A percentile compares a stretch with the other conserved stretches of the same genome.
These are phyloP conservation scores for Stratiomys singularior DNA, from an alignment of 2,888 invertebrate genomes.

Conservation along the genomic window DNA sequence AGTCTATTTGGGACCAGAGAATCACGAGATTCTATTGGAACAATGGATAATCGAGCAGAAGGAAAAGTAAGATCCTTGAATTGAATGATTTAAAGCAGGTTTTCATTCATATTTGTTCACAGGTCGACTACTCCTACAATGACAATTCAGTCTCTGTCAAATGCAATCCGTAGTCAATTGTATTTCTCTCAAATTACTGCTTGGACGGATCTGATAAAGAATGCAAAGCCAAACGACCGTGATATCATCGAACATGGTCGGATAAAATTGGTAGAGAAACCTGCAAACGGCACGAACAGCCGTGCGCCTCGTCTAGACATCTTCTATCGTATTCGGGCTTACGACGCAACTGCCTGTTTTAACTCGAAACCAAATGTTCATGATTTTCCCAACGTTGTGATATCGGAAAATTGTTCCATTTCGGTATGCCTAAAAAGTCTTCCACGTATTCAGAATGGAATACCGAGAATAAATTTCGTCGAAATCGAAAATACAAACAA, in stretches of 20 bases:
- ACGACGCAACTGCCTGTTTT: conserved; percentile 62
- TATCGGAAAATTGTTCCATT: conserved; percentile 62
- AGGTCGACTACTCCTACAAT: conserved; percentile 73
- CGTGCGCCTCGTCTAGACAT: conserved; percentile 63
- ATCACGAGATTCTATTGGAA: conserved; percentile 63
- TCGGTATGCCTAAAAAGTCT: conserved; percentile 73
- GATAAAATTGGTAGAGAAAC: conserved; percentile 55
- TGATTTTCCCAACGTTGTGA: conserved; percentile 64
- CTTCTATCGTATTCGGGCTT: conserved; percentile 63
- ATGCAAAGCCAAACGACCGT: conserved; percentile 58
- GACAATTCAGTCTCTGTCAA: conserved; percentile 79
- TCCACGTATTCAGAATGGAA: conserved; percentile 77
- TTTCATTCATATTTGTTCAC: conserved; percentile 8
- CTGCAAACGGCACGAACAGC: conserved; percentile 31
- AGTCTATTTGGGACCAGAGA: conserved; percentile 64
- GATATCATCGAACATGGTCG: conserved; percentile 65
- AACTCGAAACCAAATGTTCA: conserved; percentile 64
- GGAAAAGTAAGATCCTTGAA: conserved; percentile 60
- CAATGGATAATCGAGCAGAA: conserved; percentile 65
- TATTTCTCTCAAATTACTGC: conserved; percentile 97
- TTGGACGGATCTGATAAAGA: conserved; percentile 72
- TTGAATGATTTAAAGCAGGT: background rate
- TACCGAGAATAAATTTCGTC: conserved; percentile 68
- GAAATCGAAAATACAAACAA: conserved; percentile 43
- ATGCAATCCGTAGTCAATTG: conserved; percentile 92